Conservation (phyloP, 2,113 vertebrate species). For the Prunella himalayana region DNA sequence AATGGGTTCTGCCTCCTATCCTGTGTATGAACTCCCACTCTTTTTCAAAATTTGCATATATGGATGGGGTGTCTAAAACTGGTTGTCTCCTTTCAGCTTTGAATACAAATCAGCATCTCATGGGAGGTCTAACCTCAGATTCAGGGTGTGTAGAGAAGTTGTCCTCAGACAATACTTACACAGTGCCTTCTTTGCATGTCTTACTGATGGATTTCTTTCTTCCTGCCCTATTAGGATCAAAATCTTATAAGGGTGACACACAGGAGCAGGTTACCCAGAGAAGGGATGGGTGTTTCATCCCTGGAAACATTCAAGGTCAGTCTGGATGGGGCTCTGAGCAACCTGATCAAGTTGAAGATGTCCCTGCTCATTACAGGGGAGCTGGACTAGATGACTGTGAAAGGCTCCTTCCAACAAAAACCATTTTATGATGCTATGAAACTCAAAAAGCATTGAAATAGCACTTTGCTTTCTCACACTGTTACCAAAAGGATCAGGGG, state of each 20-base stretch:
- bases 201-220: not conserved
- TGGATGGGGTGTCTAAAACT: not conserved
- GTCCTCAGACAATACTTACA: not conserved
- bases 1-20: not conserved
- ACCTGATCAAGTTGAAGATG: not conserved
- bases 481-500: not conserved
- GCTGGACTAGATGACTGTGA: not conserved
- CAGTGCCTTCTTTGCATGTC: not conserved
- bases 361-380: not conserved
- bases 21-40: not conserved
- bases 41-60: not conserved
- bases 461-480: not conserved
- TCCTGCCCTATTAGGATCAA: not conserved
- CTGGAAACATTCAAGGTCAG: not conserved
- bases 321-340: not conserved
- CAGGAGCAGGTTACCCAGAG: not conserved
- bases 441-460: not conserved
- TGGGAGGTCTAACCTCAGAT: not conserved
- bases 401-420: not conserved
- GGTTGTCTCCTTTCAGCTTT: not conserved
- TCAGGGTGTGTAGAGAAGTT: not conserved
- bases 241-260: not conserved
- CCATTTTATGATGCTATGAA: not conserved
- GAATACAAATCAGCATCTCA: not conserved
- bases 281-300: not conserved